These are phyloP conservation scores for Perodicticus potto DNA, from an alignment of 2,797 vertebrate genomes.

Conservation along the genomic window DNA sequence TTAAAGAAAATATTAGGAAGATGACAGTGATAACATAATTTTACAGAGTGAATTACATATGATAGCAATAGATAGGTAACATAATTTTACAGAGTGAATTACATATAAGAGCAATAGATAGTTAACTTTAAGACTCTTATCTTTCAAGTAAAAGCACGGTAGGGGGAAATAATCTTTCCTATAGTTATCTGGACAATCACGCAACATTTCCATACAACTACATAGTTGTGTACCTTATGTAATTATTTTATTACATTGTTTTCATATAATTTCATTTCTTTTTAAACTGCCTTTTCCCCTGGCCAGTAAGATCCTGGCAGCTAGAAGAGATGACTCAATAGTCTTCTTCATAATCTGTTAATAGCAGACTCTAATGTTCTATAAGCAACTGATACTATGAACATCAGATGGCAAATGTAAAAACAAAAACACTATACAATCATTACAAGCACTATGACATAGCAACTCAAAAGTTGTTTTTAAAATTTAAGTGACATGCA, in stretches of 20 bases:
- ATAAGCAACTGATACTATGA: conserved; percentile 27
- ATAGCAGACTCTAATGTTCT: conserved; percentile 58
- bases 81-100: conserved; percentile 3
- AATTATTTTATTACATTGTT: conserved; percentile 54
- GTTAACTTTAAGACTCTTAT: conserved; percentile 21
- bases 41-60: background rate
- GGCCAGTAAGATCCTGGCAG: background rate
- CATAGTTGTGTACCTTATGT: background rate
- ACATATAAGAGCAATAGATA: background rate
- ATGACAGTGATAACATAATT: background rate
- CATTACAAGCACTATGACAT: conserved; percentile 36
- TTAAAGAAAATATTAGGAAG: conserved; percentile 53
- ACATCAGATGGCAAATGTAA: conserved; percentile 44
- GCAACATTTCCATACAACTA: background rate
- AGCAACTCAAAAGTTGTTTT: conserved; percentile 40
- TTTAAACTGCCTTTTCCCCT: conserved; percentile 41
- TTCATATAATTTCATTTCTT: conserved; percentile 54
- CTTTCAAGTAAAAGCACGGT: background rate
- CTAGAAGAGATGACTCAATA: background rate
- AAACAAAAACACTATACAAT: conserved; percentile 58
- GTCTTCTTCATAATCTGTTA: conserved; percentile 34
- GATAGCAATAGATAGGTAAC: background rate
- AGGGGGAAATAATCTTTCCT: conserved; percentile 27
- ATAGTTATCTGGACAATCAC: background rate
- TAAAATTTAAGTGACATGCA: conserved; percentile 69